These are phyloP conservation scores for Netelia melanura DNA, from an alignment of 2,888 invertebrate genomes.

Conservation along the genomic window DNA sequence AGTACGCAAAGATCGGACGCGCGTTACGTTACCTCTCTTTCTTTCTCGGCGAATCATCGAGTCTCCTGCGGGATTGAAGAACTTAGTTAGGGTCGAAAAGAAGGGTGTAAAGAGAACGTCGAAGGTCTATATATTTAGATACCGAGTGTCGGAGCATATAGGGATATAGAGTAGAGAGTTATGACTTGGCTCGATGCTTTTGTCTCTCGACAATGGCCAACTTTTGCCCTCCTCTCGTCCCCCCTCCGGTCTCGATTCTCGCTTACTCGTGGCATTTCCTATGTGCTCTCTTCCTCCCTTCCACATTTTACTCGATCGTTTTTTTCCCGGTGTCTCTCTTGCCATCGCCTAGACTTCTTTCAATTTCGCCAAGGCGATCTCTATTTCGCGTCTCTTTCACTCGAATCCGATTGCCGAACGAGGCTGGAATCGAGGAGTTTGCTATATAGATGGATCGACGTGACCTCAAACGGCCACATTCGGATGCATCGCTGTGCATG, in stretches of 20 bases:
- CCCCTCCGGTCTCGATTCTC: slow-evolving; percentile 21
- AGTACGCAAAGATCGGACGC: slow-evolving; percentile 36
- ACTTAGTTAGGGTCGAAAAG: background rate
- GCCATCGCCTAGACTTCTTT: slow-evolving; percentile 18
- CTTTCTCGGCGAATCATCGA: background rate
- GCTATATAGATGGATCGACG: background rate
- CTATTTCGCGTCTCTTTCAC: slow-evolving; percentile 38
- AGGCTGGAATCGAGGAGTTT: slow-evolving; percentile 43
- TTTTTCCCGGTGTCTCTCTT: background rate
- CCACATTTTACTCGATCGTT: slow-evolving; percentile 13
- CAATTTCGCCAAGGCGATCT: slow-evolving; percentile 23
- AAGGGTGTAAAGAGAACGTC: background rate
- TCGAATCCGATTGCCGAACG: slow-evolving; percentile 56
- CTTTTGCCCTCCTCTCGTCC: slow-evolving; percentile 66
- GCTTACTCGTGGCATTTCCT: slow-evolving; percentile 23
- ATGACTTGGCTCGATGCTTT: slow-evolving; percentile 72
- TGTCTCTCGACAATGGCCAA: slow-evolving; percentile 76
- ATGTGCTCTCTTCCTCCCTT: slow-evolving; percentile 23
- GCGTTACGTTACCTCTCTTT: slow-evolving; percentile 13
- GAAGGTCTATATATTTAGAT: slow-evolving; percentile 22
- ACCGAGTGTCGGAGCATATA: slow-evolving; percentile 11
- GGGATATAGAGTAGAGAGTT: slow-evolving; percentile 66
- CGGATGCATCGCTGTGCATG: slow-evolving; percentile 39
- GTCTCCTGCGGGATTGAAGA: slow-evolving; percentile 37
- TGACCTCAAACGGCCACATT: slow-evolving; percentile 55